Conservation (phyloP, 2,113 vertebrate genomes). For the Mastomys coucha region DNA sequence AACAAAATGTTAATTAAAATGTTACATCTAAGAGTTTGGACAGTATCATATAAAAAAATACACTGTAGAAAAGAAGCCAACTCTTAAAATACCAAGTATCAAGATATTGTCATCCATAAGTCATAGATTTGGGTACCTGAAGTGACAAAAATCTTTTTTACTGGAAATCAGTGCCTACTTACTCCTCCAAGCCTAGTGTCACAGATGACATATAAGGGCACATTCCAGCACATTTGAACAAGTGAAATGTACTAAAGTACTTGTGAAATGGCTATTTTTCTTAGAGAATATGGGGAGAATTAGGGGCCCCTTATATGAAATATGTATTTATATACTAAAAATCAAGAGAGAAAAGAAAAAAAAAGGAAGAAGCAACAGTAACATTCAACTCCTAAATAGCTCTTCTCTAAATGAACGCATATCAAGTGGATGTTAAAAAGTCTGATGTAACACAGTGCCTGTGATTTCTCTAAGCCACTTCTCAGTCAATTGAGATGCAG, state of each 20-base stretch:
- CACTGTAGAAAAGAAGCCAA: background rate
- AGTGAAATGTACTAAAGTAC: background rate
- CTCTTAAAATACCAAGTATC: conserved; percentile 40
- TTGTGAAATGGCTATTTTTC: conserved; percentile 24
- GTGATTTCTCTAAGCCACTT: conserved; percentile 41
- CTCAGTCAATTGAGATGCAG: conserved; percentile 37
- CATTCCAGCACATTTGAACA: background rate
- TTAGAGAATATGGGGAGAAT: background rate
- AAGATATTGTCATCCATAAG: conserved; percentile 61
- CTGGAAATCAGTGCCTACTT: conserved; percentile 62
- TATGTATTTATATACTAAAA: background rate
- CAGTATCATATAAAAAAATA: conserved; percentile 28
- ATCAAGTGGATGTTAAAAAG: conserved; percentile 6
- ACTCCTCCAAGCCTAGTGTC: background rate
- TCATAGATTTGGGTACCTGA: conserved; percentile 60
- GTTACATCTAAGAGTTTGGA: background rate
- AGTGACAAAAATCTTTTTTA: conserved; percentile 59
- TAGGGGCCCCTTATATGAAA: background rate
- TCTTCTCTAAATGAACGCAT: conserved; percentile 16
- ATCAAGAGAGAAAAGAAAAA: background rate
- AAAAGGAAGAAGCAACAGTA: background rate
- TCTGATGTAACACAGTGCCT: conserved; percentile 27
- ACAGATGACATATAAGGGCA: background rate
- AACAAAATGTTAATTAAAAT: background rate
- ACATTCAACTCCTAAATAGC: background rate